Percentiles rank a stretch among this genome's conserved stretches.
These are phyloP conservation scores for Achroia grisella DNA, from an alignment of 1,140 invertebrate genomes.

Conservation along the genomic window DNA sequence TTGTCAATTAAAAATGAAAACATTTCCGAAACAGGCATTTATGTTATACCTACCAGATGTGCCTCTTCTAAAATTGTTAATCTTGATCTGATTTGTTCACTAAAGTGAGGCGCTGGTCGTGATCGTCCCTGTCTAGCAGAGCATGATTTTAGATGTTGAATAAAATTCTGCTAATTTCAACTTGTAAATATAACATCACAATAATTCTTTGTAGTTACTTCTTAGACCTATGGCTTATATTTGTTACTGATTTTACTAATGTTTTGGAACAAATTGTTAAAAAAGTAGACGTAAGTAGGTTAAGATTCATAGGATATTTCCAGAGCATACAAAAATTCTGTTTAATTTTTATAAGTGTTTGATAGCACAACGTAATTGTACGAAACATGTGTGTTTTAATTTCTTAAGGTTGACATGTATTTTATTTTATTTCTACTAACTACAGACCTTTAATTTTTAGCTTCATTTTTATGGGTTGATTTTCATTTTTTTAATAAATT, in stretches of 20 bases:
- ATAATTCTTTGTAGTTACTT: conserved; percentile 17
- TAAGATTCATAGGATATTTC: conserved; percentile 38
- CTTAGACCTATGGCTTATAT: conserved; percentile 24
- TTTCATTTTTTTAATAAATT: conserved; percentile 67
- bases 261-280: conserved; percentile 56
- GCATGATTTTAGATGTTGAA: conserved; percentile 16
- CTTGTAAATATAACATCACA: conserved; percentile 68
- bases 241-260: conserved; percentile 45
- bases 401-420: conserved; percentile 54
- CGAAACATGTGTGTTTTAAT: conserved; percentile 27
- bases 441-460: conserved; percentile 43
- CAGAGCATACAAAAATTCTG: conserved; percentile 18
- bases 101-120: conserved; percentile 6
- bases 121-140: too few relatives aligned
- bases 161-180: conserved; percentile 10
- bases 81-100: conserved; percentile 13
- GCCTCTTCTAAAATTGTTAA: background rate
- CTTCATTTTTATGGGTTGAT: conserved; percentile 62
- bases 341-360: conserved; percentile 14
- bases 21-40: too few relatives aligned
- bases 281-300: conserved; percentile 29
- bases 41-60: too few relatives aligned
- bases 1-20: too few relatives aligned
- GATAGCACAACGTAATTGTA: conserved; percentile 32
- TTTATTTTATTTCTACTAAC: conserved; percentile 56